Conservation (phyloP, 2,888 invertebrate species). For the Drosophila prostipennis region DNA sequence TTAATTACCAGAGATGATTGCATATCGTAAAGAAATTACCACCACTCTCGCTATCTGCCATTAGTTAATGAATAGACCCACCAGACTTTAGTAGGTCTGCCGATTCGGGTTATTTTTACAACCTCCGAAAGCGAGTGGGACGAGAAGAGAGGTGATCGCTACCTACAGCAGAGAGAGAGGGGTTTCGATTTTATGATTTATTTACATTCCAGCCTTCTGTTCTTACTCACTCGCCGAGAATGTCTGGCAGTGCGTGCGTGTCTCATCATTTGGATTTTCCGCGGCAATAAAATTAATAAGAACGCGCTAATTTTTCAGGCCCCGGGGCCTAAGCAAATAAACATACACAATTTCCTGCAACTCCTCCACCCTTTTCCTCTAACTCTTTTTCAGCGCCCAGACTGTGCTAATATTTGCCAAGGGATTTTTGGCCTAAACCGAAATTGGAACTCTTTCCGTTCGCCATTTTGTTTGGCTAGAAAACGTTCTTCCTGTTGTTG, state of each 20-base stretch:
- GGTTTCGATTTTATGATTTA: slow-evolving; percentile 69
- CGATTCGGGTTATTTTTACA: slow-evolving; percentile 39
- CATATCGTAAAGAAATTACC: slow-evolving; percentile 27
- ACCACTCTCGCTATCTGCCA: slow-evolving; percentile 24
- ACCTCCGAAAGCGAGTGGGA: slow-evolving; percentile 15
- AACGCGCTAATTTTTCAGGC: slow-evolving; percentile 82
- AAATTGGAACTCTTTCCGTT: slow-evolving; percentile 24
- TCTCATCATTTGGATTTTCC: slow-evolving; percentile 74
- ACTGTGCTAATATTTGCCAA: slow-evolving; percentile 73
- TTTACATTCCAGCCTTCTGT: slow-evolving; percentile 66
- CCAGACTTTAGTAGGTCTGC: slow-evolving; percentile 47
- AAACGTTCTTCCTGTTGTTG: slow-evolving; percentile 16
- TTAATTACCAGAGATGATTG: slow-evolving; percentile 10
- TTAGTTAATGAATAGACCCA: slow-evolving; percentile 36
- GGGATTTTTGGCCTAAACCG: slow-evolving; percentile 41
- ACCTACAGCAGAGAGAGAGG: slow-evolving; percentile 58
- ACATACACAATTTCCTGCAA: slow-evolving; percentile 24
- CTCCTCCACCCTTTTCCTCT: slow-evolving; percentile 30
- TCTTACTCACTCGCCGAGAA: slow-evolving; percentile 27
- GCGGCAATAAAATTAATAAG: slow-evolving; percentile 84
- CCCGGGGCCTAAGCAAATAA: slow-evolving; percentile 52
- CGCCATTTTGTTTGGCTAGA: slow-evolving; percentile 58
- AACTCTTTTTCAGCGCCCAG: slow-evolving; percentile 58
- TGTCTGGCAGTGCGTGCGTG: slow-evolving; percentile 35
- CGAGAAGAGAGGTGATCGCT: slow-evolving; percentile 23